These are phyloP conservation scores for Phacellophora camtschatica DNA, from an alignment of 30 jellyfish, hydroid and myxozoan species.

Conservation along the genomic window DNA sequence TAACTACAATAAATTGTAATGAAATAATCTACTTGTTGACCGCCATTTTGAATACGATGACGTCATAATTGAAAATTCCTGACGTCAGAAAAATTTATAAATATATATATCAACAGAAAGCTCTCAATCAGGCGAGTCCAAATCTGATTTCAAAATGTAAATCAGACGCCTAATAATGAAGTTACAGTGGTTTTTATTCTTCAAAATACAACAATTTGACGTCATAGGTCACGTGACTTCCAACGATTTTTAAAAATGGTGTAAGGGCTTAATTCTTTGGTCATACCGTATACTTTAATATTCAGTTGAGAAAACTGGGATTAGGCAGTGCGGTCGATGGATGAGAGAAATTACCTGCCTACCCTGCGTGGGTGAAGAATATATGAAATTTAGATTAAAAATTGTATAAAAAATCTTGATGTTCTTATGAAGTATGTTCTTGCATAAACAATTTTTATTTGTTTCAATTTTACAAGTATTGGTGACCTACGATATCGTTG, in stretches of 20 bases:
- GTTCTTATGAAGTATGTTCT: too few relatives aligned
- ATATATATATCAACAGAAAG: neutral
- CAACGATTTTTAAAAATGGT: neutral
- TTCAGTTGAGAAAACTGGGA: conserved; percentile 16
- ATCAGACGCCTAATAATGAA: neutral
- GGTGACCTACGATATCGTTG: too few relatives aligned
- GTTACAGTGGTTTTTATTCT: conserved; percentile 7
- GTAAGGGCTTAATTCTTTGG: neutral
- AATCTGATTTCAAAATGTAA: conserved; percentile 7
- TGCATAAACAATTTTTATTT: too few relatives aligned
- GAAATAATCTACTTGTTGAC: neutral
- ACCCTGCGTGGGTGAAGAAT: too few relatives aligned
- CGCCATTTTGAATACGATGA: neutral
- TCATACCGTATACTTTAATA: conserved; percentile 11
- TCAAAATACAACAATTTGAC: neutral
- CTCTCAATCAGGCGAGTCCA: conserved; percentile 15
- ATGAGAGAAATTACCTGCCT: neutral
- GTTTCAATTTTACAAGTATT: too few relatives aligned
- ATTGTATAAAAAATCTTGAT: too few relatives aligned
- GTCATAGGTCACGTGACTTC: conserved; percentile 30
- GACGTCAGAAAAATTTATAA: neutral
- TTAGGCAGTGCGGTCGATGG: conserved; percentile 32
- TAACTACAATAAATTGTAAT: too few relatives aligned
- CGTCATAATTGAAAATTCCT: neutral
- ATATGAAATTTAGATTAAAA: too few relatives aligned